A percentile compares a stretch with the other conserved stretches of the same genome.
These are phyloP conservation scores for Callimorpha dominula DNA, from an alignment of 2,888 invertebrate genomes.

Conservation along the genomic window DNA sequence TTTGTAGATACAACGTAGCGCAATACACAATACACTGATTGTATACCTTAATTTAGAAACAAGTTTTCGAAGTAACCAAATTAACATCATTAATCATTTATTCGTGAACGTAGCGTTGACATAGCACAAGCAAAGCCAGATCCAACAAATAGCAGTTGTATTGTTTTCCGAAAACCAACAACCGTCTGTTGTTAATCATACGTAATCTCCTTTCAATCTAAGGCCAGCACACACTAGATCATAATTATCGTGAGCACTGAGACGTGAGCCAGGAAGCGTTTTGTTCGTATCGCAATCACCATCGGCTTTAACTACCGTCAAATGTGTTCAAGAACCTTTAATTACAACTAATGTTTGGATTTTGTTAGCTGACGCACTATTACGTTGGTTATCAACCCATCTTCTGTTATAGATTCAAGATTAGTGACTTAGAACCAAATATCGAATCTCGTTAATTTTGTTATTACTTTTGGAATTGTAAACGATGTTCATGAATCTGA, in stretches of 20 bases:
- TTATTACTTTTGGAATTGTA: not conserved
- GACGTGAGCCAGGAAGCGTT: slow-evolving; percentile 77
- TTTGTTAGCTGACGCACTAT: slow-evolving; percentile 34
- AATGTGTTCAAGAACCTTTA: slow-evolving; percentile 63
- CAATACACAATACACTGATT: no score
- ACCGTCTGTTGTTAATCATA: slow-evolving; percentile 70
- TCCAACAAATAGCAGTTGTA: slow-evolving; percentile 53
- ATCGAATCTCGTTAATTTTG: not conserved
- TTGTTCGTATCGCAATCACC: slow-evolving; percentile 76
- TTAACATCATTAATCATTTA: slow-evolving; percentile 38
- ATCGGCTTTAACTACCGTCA: slow-evolving; percentile 60
- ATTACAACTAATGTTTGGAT: slow-evolving; percentile 54
- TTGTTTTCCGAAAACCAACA: slow-evolving; percentile 63
- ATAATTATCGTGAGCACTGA: slow-evolving; percentile 79
- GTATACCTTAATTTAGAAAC: not conserved
- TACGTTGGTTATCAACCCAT: slow-evolving; percentile 45
- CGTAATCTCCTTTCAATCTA: slow-evolving; percentile 77
- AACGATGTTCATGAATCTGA: not conserved
- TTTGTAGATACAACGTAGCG: no score
- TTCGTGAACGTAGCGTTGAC: slow-evolving; percentile 44
- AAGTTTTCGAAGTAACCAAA: not conserved
- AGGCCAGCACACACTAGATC: slow-evolving; percentile 71
- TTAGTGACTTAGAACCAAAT: slow-evolving; percentile 2
- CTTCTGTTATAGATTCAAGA: slow-evolving; percentile 15
- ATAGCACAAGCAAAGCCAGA: slow-evolving; percentile 32